These are phyloP conservation scores for Falcunculus frontatus DNA, from an alignment of 2,113 vertebrate species.

Conservation along the genomic window DNA sequence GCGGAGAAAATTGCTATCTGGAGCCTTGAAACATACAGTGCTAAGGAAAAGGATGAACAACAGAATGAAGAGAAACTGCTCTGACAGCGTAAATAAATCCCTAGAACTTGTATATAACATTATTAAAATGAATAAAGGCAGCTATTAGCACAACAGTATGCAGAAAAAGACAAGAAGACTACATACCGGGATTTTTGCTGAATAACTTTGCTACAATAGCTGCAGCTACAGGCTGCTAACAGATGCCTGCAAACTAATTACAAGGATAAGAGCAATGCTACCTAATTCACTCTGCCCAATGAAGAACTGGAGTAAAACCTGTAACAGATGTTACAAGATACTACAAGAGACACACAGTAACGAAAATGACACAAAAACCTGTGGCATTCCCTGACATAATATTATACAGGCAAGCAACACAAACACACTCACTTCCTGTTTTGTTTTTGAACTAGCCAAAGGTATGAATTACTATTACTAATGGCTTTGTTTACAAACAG, in stretches of 20 bases:
- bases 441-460: neutral
- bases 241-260: neutral
- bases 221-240: neutral
- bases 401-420: neutral
- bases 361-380: neutral
- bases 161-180: neutral
- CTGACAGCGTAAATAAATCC: neutral
- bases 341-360: neutral
- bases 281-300: neutral
- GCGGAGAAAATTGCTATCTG: neutral
- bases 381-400: neutral
- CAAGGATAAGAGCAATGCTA: neutral
- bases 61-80: neutral
- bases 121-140: neutral
- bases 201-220: neutral
- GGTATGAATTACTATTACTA: neutral
- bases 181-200: neutral
- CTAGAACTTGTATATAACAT: neutral
- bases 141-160: neutral
- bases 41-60: neutral
- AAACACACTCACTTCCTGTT: neutral
- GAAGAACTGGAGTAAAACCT: neutral
- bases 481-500: neutral
- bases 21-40: neutral
- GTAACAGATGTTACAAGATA: neutral